Conservation (phyloP, 2,888 invertebrate species). For the Amiota mariae region DNA sequence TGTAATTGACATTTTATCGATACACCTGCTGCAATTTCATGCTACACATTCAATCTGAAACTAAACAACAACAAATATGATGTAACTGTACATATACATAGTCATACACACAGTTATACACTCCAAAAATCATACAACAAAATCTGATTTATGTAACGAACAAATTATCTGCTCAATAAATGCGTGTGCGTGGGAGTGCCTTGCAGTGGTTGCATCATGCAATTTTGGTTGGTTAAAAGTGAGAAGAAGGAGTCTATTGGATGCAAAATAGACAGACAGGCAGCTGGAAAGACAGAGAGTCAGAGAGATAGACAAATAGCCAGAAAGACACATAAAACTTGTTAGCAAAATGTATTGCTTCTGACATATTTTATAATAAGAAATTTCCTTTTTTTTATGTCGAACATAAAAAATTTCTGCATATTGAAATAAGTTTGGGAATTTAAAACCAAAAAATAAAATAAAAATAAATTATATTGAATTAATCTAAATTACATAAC, state of each 20-base stretch:
- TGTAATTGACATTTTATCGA: constrained; percentile 22
- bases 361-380: too few relatives aligned
- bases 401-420: too few relatives aligned
- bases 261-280: too few relatives aligned
- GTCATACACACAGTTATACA: background rate
- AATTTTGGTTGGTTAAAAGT: too few relatives aligned
- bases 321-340: too few relatives aligned
- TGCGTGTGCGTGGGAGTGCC: background rate
- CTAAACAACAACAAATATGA: background rate
- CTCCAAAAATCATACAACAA: background rate
- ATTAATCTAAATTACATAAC: background rate
- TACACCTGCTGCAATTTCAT: constrained; percentile 13
- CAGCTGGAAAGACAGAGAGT: background rate
- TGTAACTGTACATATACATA: background rate
- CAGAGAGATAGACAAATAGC: background rate
- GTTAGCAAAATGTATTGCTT: too few relatives aligned
- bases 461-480: too few relatives aligned
- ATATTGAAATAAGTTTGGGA: too few relatives aligned
- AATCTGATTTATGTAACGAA: constrained; percentile 13
- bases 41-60: background rate
- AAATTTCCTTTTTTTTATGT: too few relatives aligned
- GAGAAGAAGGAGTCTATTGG: too few relatives aligned
- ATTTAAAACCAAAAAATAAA: too few relatives aligned
- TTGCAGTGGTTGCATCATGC: too few relatives aligned
- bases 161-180: background rate